Percentiles rank a stretch among this genome's conserved stretches.
Evolutionary conservation across 2,113 vertebrate genomes (phyloP).

Genomic region (Sterna hirundo): DNA sequence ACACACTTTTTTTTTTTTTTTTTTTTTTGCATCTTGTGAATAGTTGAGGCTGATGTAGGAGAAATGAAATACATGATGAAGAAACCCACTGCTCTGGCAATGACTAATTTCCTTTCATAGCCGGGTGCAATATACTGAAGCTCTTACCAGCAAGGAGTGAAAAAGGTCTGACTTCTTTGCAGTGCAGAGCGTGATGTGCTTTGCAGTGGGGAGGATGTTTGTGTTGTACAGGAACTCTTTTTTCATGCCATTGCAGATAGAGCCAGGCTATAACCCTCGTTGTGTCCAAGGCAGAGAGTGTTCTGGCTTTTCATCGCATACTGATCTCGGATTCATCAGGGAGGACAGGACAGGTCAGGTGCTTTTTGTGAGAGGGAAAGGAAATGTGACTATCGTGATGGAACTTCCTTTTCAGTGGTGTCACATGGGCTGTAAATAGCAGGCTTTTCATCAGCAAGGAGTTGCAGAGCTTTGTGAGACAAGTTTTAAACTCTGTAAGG

Average conservation of each 20-base stretch:
- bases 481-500: background rate
- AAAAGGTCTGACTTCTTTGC: background rate
- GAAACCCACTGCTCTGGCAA: background rate
- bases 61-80: background rate
- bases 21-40: background rate
- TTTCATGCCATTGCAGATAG: background rate
- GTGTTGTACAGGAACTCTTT: background rate
- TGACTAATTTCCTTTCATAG: background rate
- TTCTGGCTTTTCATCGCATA: background rate
- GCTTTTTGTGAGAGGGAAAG: background rate
- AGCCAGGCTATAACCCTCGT: background rate
- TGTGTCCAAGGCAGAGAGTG: background rate
- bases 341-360: background rate
- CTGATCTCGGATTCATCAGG: background rate
- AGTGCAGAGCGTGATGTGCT: background rate
- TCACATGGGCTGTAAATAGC: background rate
- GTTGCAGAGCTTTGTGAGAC: background rate
- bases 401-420: background rate
- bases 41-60: background rate
- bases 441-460: background rate
- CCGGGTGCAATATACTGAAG: background rate
- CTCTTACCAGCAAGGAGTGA: background rate
- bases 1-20: too few species aligned
- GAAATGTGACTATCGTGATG: background rate
- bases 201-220: background rate